Base-by-base conservation (phyloP, 2,888 invertebrate species). In the Dryobotodes eremita region DNA sequence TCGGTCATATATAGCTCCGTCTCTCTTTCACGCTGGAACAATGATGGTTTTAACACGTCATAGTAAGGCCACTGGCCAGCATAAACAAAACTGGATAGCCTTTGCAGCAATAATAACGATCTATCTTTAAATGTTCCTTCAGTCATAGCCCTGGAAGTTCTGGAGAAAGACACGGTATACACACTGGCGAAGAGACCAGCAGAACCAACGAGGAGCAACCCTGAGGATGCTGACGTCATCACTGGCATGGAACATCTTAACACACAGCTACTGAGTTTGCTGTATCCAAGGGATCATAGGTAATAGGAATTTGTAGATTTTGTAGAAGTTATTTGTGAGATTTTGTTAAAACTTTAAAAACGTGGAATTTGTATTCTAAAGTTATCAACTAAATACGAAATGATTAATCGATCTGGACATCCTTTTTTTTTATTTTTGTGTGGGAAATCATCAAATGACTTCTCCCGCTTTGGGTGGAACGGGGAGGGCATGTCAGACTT, bases 271-370 rank as follows among this genome's bases (percentile, higher is more conserved):
- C 93, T 98, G 59, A 97, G 97, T 71, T 91, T 98, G 48, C 95
- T 98, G 57, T 98, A 98, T 88, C 98, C 98, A 0, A 97, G 97
- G 76, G 98, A 98, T 89, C 97, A 97, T 78, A 93, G 96, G 97
- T 96, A 68, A 85, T 86, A 20, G 57, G 42, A 31, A 62, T 20
- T 5, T 15, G 8, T n/a, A 36, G 31, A 36, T 36, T 36, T 36
- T 36, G 3, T 36, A 36, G 31, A 36, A 36, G 31, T 36, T 36
- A 36, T 36, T 36, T 59, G 2, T n/a, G 17, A 15, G 17, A 0
- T 50, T 50, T 48, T 48, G 48, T 48, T 2, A 13, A 13, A 48
- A 48, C 13, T 48, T 48, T 13, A 11, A 11, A 48, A 48, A 36
- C 3, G 31, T 1, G 31, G 31, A 36, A 36, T 36, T 36, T 36